Evolutionary conservation across 2,113 vertebrate genomes (phyloP).

Genomic region (Podilymbus podiceps): DNA sequence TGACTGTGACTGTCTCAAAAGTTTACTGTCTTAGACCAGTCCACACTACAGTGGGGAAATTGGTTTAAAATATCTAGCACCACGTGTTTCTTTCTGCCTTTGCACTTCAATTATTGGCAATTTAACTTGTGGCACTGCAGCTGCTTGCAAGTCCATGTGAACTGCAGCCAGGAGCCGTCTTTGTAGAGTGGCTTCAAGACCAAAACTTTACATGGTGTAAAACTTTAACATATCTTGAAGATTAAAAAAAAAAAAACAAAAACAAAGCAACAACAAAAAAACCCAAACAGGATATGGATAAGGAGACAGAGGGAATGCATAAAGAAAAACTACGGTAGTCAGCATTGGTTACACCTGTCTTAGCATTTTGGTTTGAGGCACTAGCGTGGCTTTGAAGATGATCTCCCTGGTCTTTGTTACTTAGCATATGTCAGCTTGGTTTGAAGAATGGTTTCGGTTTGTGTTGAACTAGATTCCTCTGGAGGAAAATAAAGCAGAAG

Average conservation of each 20-base stretch:
- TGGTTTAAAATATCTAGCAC: neutral
- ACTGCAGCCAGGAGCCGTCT: neutral
- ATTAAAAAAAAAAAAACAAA: neutral
- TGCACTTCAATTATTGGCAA: neutral
- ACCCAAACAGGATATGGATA: neutral
- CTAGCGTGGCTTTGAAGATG: neutral
- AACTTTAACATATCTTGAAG: neutral
- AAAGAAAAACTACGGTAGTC: neutral
- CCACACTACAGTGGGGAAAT: neutral
- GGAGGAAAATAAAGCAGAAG: neutral
- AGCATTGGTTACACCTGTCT: neutral
- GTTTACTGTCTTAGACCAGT: neutral
- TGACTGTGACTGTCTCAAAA: neutral
- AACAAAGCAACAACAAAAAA: no score
- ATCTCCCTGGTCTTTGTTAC: neutral
- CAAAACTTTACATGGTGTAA: neutral
- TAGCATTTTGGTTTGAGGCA: neutral
- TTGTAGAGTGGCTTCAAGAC: neutral
- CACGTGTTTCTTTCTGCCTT: neutral
- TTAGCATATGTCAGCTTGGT: neutral
- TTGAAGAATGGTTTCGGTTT: neutral
- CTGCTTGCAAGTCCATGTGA: neutral
- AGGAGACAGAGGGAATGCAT: neutral
- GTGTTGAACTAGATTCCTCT: neutral
- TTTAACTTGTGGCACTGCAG: neutral